Conservation (phyloP, 64 coral and sea anemone species). For the Cladopsammia gracilis region DNA sequence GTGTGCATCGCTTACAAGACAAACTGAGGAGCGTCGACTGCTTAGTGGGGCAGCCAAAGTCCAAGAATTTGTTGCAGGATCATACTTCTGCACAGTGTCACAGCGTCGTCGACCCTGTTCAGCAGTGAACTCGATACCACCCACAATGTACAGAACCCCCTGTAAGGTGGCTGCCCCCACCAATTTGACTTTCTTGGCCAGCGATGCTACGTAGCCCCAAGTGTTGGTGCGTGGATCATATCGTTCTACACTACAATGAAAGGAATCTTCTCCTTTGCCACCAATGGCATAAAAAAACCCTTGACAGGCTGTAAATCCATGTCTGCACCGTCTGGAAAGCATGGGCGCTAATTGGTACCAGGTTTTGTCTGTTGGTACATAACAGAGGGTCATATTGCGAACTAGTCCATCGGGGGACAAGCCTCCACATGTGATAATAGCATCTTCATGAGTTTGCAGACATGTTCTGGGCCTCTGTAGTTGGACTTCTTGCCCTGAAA, state of each 20-base stretch:
- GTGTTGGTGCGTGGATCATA: too few species aligned
- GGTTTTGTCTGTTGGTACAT: conserved; percentile 74
- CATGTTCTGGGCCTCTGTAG: conserved; percentile 51
- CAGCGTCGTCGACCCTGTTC: conserved; percentile 50
- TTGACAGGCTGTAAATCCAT: too few species aligned
- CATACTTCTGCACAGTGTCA: conserved; percentile 63
- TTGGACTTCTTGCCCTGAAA: background rate
- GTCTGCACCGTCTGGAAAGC: too few species aligned
- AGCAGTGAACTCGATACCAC: conserved; percentile 40
- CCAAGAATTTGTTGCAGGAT: conserved; percentile 76
- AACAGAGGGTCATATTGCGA: conserved; percentile 63
- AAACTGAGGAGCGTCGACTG: conserved; percentile 52
- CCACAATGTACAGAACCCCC: too few species aligned
- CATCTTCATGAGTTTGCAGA: conserved; percentile 65
- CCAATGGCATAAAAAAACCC: too few species aligned
- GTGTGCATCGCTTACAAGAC: conserved; percentile 38
- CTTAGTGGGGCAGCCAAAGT: conserved; percentile 40
- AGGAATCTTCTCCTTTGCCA: conserved; percentile 49
- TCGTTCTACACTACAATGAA: conserved; percentile 59
- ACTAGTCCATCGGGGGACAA: conserved; percentile 37
- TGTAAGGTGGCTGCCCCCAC: too few species aligned
- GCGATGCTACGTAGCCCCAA: too few species aligned
- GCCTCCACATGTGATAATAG: conserved; percentile 70
- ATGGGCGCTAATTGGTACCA: too few species aligned
- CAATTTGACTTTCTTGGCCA: too few species aligned